These are phyloP conservation scores for Liolophura sinensis DNA, from an alignment of 1,140 invertebrate genomes.

Conservation along the genomic window DNA sequence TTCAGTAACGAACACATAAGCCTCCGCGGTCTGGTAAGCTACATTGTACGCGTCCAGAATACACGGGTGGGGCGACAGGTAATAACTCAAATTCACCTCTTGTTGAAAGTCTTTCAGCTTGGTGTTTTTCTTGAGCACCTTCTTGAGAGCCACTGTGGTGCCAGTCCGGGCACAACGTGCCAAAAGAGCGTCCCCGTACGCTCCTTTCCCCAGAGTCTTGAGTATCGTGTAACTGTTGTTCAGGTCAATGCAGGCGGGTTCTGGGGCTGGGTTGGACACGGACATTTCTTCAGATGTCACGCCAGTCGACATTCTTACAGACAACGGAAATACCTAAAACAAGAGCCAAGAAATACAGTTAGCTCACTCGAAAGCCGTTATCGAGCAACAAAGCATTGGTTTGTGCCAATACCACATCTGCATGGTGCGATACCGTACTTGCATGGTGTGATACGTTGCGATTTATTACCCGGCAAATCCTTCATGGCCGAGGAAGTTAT, in stretches of 20 bases:
- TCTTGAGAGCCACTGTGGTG: slow-evolving; percentile 57
- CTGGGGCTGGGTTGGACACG: too few relatives aligned
- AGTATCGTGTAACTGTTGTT: slow-evolving; percentile 51
- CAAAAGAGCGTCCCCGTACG: slow-evolving; percentile 54
- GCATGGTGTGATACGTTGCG: too few relatives aligned
- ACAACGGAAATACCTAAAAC: too few relatives aligned
- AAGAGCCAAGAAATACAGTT: too few relatives aligned
- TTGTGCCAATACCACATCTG: too few relatives aligned
- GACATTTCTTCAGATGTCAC: too few relatives aligned
- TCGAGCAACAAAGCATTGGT: too few relatives aligned
- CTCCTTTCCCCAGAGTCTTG: slow-evolving; percentile 49
- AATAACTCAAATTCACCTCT: slow-evolving; percentile 89
- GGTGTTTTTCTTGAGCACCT: slow-evolving; percentile 55
- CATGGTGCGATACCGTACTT: too few relatives aligned
- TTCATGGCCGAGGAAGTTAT: too few relatives aligned
- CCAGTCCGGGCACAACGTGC: slow-evolving; percentile 46
- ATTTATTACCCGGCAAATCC: too few relatives aligned
- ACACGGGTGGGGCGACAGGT: slow-evolving; percentile 79
- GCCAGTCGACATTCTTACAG: too few relatives aligned
- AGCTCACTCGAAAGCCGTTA: too few relatives aligned
- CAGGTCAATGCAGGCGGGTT: slow-evolving; percentile 21
- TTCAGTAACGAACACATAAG: slow-evolving; percentile 55
- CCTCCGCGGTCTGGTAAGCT: slow-evolving; percentile 52
- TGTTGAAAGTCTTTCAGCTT: slow-evolving; percentile 79
- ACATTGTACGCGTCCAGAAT: slow-evolving; percentile 62